Conservation (phyloP, 2,888 invertebrate species). For the Taphrorychus bicolor region DNA sequence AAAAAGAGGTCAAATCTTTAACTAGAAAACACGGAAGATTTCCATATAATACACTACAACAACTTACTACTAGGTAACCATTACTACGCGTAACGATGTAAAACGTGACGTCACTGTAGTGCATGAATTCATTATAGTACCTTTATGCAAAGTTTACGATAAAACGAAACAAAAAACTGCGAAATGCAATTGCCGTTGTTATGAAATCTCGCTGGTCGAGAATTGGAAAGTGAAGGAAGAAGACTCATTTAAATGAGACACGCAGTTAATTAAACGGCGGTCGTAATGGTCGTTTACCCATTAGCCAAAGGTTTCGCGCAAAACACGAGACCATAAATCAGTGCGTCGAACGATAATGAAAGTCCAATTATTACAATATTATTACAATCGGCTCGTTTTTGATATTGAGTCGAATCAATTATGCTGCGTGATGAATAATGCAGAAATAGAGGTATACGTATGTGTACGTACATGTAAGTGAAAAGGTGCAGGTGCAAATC, state of each 20-base stretch:
- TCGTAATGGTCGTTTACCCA: background rate
- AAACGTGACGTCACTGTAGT: too few species aligned
- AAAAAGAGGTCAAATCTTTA: too few species aligned
- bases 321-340: background rate
- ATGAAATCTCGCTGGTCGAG: background rate
- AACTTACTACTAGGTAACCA: too few species aligned
- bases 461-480: background rate
- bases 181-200: background rate
- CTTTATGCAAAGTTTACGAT: background rate
- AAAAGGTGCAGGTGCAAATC: conserved; percentile 27
- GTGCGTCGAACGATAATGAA: too few species aligned
- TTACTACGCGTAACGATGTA: too few species aligned
- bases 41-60: too few species aligned
- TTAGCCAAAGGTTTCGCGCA: background rate
- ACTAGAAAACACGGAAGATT: too few species aligned
- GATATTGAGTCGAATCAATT: background rate
- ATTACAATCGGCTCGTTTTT: background rate
- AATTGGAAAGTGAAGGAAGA: background rate
- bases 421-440: too few species aligned
- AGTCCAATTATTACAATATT: background rate
- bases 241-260: background rate
- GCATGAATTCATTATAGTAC: too few species aligned
- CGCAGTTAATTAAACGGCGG: background rate
- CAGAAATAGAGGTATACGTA: background rate
- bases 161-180: background rate